Evolutionary conservation across 2,113 vertebrate genomes (phyloP).

Genomic region (Heterotilapia buettikoferi): DNA sequence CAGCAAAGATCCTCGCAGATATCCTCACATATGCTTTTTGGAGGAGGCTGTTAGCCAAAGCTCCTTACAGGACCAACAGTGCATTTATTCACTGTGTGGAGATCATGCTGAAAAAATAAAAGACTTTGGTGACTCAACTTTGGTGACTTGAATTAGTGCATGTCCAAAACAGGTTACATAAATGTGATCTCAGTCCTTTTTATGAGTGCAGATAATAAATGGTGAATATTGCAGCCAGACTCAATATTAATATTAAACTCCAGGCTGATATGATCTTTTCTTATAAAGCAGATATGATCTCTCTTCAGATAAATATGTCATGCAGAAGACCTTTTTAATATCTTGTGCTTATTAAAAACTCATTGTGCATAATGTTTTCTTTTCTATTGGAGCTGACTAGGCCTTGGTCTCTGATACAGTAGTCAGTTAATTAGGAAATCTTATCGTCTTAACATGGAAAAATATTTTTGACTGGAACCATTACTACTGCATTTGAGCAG

Average conservation of each 20-base stretch:
- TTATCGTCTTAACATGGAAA: not conserved
- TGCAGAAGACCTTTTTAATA: not conserved
- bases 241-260: not conserved
- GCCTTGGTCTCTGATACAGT: not conserved
- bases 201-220: not conserved
- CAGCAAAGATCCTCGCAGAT: slow-evolving; percentile 1
- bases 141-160: not conserved
- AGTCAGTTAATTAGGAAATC: not conserved
- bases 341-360: not conserved
- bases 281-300: not conserved
- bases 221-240: not conserved
- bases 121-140: not conserved
- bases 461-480: not conserved
- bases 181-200: not conserved
- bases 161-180: not conserved
- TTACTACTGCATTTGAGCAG: not conserved
- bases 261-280: not conserved
- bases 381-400: not conserved
- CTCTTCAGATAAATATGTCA: not conserved
- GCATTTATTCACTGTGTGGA: not conserved
- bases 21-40: slow-evolving; percentile 12
- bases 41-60: slow-evolving; percentile 19
- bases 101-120: not conserved
- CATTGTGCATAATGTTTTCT: not conserved
- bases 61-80: slow-evolving; percentile 1